Evolutionary conservation across 1,140 invertebrate genomes (phyloP).

Genomic region (Gonatopus flavifemur): DNA sequence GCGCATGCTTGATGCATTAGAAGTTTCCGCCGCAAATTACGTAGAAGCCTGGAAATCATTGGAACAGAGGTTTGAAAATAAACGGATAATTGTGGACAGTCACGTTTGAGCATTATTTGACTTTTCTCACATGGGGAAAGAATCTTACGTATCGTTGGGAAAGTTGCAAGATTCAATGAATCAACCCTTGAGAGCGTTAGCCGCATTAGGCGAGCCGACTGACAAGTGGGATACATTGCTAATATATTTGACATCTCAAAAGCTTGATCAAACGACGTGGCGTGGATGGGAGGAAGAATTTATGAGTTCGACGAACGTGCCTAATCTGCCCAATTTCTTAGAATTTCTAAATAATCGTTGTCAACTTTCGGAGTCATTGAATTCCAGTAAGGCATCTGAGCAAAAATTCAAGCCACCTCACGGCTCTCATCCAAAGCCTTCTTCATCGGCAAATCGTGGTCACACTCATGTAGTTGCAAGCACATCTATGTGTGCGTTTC

Average conservation of each 20-base stretch:
- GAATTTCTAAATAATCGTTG: too few species aligned
- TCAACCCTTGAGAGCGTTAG: background rate
- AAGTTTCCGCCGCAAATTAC: too few species aligned
- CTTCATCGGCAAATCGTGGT: background rate
- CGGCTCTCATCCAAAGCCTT: constrained; percentile 4
- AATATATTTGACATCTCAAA: background rate
- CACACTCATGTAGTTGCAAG: background rate
- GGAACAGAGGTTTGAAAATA: constrained; percentile 1
- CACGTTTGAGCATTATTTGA: too few species aligned
- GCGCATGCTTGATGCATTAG: too few species aligned
- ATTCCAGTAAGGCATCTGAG: constrained; percentile 3
- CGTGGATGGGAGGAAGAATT: constrained; percentile 1
- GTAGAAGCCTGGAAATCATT: background rate
- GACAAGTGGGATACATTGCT: too few species aligned
- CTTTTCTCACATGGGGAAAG: background rate
- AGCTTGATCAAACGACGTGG: background rate
- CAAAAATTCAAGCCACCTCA: background rate
- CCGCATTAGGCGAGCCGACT: background rate
- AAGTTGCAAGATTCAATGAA: constrained; percentile 1
- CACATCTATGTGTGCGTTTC: background rate
- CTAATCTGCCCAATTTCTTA: constrained; percentile 2
- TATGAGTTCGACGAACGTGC: background rate
- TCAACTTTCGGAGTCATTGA: constrained; percentile 11
- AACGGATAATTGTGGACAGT: background rate
- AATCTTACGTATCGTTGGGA: background rate